Evolutionary conservation across 2,888 invertebrate species (phyloP).

Genomic region (Allolobophora icterica): DNA sequence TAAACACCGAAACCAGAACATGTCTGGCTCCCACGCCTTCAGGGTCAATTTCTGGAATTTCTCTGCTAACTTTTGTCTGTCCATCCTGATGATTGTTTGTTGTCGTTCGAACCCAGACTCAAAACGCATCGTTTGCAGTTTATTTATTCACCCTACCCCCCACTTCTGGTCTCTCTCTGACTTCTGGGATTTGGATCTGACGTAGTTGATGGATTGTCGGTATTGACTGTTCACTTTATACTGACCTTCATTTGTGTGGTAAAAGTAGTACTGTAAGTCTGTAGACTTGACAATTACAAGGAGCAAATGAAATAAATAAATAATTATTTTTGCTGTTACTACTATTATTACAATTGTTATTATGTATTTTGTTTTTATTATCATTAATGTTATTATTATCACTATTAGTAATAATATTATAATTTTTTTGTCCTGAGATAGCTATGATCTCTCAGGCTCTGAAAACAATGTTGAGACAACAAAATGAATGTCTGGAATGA

Average conservation of each 20-base stretch:
- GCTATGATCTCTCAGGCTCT: too few relatives aligned
- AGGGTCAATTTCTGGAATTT: background rate
- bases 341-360: constrained; percentile 25
- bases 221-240: too few relatives aligned
- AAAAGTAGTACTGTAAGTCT: too few relatives aligned
- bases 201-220: too few relatives aligned
- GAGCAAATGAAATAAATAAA: constrained; percentile 72
- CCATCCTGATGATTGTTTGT: background rate
- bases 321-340: constrained; percentile 67
- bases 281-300: too few relatives aligned
- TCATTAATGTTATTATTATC: background rate
- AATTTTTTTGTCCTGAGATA: background rate
- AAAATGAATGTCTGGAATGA: too few relatives aligned
- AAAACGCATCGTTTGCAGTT: background rate
- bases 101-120: background rate
- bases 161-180: background rate
- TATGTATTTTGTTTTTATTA: background rate
- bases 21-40: background rate
- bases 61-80: background rate
- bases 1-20: background rate
- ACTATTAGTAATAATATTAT: background rate
- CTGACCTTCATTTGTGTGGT: too few relatives aligned
- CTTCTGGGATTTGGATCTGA: too few relatives aligned
- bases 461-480: too few relatives aligned
- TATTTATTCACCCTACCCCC: background rate